Conservation (phyloP, 1,140 invertebrate genomes). For the Conus ventricosus region DNA sequence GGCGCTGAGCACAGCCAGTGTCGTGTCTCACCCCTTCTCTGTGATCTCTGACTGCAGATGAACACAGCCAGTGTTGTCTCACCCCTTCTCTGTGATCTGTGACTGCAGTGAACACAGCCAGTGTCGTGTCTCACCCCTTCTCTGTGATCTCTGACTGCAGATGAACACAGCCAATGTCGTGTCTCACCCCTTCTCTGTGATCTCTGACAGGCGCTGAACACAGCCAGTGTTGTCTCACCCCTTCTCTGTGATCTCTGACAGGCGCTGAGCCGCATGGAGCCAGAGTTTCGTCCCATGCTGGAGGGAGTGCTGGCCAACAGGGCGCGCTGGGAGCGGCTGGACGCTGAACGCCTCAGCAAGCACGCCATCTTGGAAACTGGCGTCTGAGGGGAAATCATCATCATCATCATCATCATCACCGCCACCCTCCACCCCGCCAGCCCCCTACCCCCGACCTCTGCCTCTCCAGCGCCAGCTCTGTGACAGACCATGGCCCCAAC, state of each 20-base stretch:
- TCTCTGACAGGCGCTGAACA: constrained; percentile 43
- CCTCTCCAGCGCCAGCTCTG: not conserved
- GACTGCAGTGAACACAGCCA: too few species aligned
- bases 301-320: constrained; percentile 63
- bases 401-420: not conserved
- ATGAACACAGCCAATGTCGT: too few species aligned
- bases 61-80: too few species aligned
- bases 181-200: too few species aligned
- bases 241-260: constrained; percentile 27
- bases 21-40: too few species aligned
- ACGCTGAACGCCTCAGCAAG: constrained; percentile 57
- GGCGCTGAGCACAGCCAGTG: constrained; percentile 42
- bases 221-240: too few species aligned
- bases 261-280: constrained; percentile 59
- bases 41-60: not conserved
- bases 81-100: too few species aligned
- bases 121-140: too few species aligned
- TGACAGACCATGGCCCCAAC: not conserved
- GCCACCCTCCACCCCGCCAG: too few species aligned
- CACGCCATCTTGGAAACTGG: constrained; percentile 51
- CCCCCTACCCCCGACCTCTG: not conserved
- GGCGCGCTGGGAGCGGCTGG: constrained; percentile 62
- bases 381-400: constrained; percentile 35
- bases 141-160: not conserved
- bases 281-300: constrained; percentile 57